Base-by-base conservation (phyloP, 2,797 vertebrate species). In the Acanthurus lineatus region DNA sequence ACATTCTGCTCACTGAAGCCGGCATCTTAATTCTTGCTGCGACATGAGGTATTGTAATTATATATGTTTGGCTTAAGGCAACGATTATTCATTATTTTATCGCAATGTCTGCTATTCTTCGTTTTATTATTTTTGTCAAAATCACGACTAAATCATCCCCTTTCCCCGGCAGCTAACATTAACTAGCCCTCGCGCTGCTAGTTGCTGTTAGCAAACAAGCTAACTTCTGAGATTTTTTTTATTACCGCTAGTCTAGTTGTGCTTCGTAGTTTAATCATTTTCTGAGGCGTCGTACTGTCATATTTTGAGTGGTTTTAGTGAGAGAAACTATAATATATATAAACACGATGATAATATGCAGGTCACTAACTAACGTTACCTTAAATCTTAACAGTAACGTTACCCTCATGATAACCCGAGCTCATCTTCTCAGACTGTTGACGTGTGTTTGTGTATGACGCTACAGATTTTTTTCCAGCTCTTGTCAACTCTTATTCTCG, bases 31-130 rank as follows among this genome's bases (percentile, higher is more conserved):
- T 76, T 83, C 63, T 77, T 75, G 16, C 79, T 89, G 45, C 88
- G 90, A 92, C 59, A 94, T 93, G 93, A 94, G 93, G 93, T 94
- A 93, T 63, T 1, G 17, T 45, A 42, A 64, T 45, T 14, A 19
- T 53, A 53, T 3, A 42, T 22, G 15, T 70, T 52, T 48, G 1
- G 67, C n/a, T 5, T 16, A 9, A 32, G 2, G 0, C 1, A 2
- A 5, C 4, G 0, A 6, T 16, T 49, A 3, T 1, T 0, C 1
- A 1, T 0, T 1, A 0, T 61, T 14, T 68, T 11, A 0, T 7
- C 3, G 4, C 12, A 0, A 8, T 20, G 8, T 32, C 0, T 56
- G 0, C 0, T 1, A 0, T 11, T 81, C 0, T 9, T 8, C 0
- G 11, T 49, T 16, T 16, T 9, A 4, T 2, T 19, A 3, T 61